Evolutionary conservation across 1,140 invertebrate species (phyloP), one percentile per base, ranked within the genome.

Genomic region (Meloidogyne exigua): DNA sequence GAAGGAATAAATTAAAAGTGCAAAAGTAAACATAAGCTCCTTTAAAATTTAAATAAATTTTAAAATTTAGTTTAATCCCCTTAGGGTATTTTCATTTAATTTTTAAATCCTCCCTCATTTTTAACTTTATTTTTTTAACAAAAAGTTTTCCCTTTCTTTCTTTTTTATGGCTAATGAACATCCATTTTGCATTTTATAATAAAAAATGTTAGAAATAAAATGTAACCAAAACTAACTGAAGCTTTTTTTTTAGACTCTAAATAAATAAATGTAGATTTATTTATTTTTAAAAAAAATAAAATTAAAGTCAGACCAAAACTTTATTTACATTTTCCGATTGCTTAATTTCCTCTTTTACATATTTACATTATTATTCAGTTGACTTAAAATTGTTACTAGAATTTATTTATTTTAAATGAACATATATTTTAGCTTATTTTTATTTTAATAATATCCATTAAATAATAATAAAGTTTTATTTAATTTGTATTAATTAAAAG

Each of bases 191-290:
- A 13, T 18, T 49, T 49, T 42, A 18, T 18, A 49, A 49, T 18
- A 49, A 18, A 49, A 18, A 18, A 49, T 18, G 18, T 4, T 18
- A 49, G 3, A 18, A 49, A 49, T 5, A 13, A 15, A 15, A 5
- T n/a, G n/a, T n/a, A n/a, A n/a, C n/a, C n/a, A n/a, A n/a, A n/a
- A n/a, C n/a, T n/a, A n/a, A n/a, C n/a, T n/a, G n/a, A n/a, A n/a
- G n/a, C n/a, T n/a, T n/a, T n/a, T n/a, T n/a, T n/a, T n/a, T n/a
- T n/a, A n/a, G n/a, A n/a, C n/a, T n/a, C n/a, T n/a, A n/a, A n/a
- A n/a, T n/a, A n/a, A n/a, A n/a, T n/a, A 57, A 57, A 57, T 57
- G 49, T n/a, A 57, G 49, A 57, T 57, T 57, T 57, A n/a, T n/a
- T 57, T 57, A n/a, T n/a, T n/a, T n/a, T n/a, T n/a, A n/a, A n/a